Evolutionary conservation across 2,113 vertebrate species (phyloP).

Genomic region (Dicerorhinus sumatrensis): DNA sequence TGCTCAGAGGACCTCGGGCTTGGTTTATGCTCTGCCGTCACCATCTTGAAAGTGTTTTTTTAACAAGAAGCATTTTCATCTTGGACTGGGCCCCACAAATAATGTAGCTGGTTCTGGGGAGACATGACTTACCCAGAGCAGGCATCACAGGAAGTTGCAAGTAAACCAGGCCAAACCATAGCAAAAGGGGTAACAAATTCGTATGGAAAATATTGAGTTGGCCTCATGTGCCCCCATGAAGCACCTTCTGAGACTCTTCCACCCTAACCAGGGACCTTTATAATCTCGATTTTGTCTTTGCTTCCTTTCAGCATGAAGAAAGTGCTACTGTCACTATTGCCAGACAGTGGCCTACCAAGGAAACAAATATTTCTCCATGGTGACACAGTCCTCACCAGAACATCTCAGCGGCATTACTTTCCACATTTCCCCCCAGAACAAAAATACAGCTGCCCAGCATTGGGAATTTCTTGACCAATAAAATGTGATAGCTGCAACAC

Average conservation of each 20-base stretch:
- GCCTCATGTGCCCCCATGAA: not conserved
- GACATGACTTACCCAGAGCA: not conserved
- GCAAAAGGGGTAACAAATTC: not conserved
- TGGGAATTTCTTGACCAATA: constrained; percentile 19
- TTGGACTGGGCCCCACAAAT: not conserved
- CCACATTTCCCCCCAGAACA: constrained; percentile 5
- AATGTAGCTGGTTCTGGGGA: not conserved
- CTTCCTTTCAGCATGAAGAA: not conserved
- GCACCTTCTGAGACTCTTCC: not conserved
- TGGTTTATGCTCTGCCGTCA: not conserved
- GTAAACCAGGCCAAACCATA: not conserved
- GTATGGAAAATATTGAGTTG: not conserved
- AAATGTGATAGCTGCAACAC: constrained; percentile 6
- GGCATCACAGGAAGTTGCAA: not conserved
- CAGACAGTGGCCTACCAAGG: not conserved
- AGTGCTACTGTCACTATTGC: not conserved
- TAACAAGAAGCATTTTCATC: not conserved
- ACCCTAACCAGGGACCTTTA: not conserved
- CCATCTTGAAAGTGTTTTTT: not conserved
- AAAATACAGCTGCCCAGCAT: not conserved
- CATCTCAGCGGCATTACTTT: not conserved
- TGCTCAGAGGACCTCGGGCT: not conserved
- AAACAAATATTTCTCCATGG: not conserved
- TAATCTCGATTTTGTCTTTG: not conserved
- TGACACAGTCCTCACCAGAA: not conserved